phyloP scores from a whole-genome alignment of 37 sponge, comb jelly and placozoan genomes.

The Chondrilla cf. caribensis region DNA sequence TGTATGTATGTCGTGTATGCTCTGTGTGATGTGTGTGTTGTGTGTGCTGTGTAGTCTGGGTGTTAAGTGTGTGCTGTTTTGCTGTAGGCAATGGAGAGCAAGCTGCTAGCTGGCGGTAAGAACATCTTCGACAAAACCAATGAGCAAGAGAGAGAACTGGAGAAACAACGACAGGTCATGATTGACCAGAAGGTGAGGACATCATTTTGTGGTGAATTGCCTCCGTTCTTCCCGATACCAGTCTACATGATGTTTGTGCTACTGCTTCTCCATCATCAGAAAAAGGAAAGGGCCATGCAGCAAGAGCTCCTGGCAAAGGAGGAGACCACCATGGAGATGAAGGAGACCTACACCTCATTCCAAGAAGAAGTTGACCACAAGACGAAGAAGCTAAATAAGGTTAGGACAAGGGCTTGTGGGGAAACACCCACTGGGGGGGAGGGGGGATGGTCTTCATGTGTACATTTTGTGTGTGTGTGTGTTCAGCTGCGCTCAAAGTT shows the following conservation, averaged over 20 bases:
- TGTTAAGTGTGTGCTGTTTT: no score
- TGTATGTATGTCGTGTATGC: no score
- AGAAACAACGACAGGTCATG: conserved; percentile 68
- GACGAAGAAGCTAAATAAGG: conserved; percentile 90
- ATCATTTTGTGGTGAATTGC: background rate
- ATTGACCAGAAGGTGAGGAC: conserved; percentile 70
- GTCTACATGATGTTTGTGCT: background rate
- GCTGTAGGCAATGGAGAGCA: conserved; percentile 94
- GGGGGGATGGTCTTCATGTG: background rate
- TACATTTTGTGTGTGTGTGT: no score
- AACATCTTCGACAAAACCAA: conserved; percentile 69
- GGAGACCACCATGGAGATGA: conserved; percentile 79
- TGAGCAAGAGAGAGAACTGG: conserved; percentile 73
- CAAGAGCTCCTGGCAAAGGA: conserved; percentile 83
- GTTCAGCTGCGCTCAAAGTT: conserved; percentile 72
- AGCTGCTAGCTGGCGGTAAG: conserved; percentile 86
- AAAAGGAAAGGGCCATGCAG: conserved; percentile 71
- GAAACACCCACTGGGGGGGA: background rate
- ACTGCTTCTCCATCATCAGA: conserved; percentile 28
- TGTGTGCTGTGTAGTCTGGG: no score
- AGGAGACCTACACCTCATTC: conserved; percentile 74
- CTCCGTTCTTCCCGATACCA: no score
- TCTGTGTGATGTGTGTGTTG: no score
- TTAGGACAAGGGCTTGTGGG: conserved; percentile 18
- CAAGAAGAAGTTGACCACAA: conserved; percentile 88